Percentiles rank a stretch among this genome's conserved stretches.
Evolutionary conservation across 2,888 invertebrate genomes (phyloP).

Genomic region (Brassicogethes aeneus): DNA sequence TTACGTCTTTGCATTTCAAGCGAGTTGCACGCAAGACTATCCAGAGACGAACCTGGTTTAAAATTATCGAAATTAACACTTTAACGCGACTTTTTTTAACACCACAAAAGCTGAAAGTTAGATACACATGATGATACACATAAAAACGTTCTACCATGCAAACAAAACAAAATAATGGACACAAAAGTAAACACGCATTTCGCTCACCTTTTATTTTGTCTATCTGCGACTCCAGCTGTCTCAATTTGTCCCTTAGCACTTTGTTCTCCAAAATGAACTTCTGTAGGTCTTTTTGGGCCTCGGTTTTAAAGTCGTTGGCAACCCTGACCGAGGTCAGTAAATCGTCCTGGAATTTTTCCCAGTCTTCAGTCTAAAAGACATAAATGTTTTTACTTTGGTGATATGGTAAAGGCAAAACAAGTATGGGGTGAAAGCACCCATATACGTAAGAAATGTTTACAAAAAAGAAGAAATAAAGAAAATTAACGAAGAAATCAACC

Average conservation of each 20-base stretch:
- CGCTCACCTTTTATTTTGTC: constrained; percentile 70
- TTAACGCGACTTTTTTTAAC: too few relatives aligned
- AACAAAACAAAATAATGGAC: too few relatives aligned
- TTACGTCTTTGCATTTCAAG: too few relatives aligned
- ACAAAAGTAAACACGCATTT: too few relatives aligned
- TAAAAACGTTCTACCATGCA: too few relatives aligned
- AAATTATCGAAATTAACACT: too few relatives aligned
- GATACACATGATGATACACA: too few relatives aligned
- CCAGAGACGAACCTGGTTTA: too few relatives aligned
- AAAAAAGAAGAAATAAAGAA: constrained; percentile 24
- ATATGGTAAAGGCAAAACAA: constrained; percentile 13
- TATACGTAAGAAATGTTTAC: constrained; percentile 19
- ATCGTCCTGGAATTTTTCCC: constrained; percentile 92
- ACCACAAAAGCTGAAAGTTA: too few relatives aligned
- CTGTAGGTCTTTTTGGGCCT: constrained; percentile 78
- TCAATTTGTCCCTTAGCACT: constrained; percentile 65
- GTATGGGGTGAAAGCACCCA: constrained; percentile 20
- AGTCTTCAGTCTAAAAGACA: constrained; percentile 62
- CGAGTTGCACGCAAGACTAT: too few relatives aligned
- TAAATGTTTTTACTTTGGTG: not conserved
- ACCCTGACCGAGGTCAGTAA: constrained; percentile 87
- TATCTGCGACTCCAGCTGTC: constrained; percentile 68
- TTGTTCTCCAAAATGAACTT: constrained; percentile 76
- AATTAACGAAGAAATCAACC: constrained; percentile 4
- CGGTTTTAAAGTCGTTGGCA: constrained; percentile 94